These are phyloP conservation scores for Dynastes hyllus DNA, from an alignment of 2,888 invertebrate species.

Conservation along the genomic window DNA sequence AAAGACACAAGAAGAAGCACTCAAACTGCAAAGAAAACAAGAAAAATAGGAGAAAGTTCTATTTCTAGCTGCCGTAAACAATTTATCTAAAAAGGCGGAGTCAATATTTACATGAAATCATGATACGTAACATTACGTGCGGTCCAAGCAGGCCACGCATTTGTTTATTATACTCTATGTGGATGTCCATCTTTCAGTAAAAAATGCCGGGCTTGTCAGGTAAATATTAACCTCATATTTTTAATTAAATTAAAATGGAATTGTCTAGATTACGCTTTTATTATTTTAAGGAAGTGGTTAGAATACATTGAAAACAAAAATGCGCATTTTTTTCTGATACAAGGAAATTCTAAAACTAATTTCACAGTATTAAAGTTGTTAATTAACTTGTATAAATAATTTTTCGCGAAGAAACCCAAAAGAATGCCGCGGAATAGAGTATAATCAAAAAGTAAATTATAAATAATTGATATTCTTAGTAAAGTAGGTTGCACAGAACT, in stretches of 20 bases:
- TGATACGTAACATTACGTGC: background rate
- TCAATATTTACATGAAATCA: constrained; percentile 32
- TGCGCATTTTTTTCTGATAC: too few species aligned
- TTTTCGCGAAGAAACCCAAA: too few species aligned
- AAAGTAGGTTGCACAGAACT: too few species aligned
- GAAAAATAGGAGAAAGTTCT: background rate
- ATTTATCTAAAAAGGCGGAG: constrained; percentile 30
- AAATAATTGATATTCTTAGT: too few species aligned
- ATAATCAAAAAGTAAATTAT: too few species aligned
- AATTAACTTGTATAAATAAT: too few species aligned
- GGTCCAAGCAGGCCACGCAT: constrained; percentile 13
- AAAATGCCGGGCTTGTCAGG: background rate
- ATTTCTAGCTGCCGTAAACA: constrained; percentile 21
- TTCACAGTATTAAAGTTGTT: too few species aligned
- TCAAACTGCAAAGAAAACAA: background rate
- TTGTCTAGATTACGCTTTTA: background rate
- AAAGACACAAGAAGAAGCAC: background rate
- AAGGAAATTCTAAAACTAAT: too few species aligned
- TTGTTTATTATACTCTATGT: constrained; percentile 14
- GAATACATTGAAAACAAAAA: too few species aligned
- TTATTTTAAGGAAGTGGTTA: background rate
- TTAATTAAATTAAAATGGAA: background rate
- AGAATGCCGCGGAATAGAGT: too few species aligned
- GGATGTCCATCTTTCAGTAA: background rate
- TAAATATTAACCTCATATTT: background rate